phyloP scores from a whole-genome alignment of 2,113 vertebrate genomes.

The Chauna torquata region DNA sequence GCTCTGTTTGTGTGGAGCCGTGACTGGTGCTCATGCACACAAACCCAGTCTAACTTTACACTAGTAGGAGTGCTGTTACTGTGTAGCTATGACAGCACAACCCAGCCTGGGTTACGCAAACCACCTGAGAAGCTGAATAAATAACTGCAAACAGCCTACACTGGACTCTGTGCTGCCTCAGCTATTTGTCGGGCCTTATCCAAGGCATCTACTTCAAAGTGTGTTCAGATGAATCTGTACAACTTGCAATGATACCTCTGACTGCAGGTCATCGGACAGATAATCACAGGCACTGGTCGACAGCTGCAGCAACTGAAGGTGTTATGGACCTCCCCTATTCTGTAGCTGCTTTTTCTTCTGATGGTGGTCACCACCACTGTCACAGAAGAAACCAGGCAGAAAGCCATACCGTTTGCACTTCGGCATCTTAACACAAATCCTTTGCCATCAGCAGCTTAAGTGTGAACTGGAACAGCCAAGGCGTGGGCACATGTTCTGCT shows the following conservation, averaged over 20 bases:
- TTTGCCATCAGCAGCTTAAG: background rate
- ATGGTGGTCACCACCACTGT: background rate
- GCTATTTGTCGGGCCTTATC: rapidly evolving
- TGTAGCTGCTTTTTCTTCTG: background rate
- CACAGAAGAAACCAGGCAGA: background rate
- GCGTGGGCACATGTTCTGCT: background rate
- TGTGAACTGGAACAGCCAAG: background rate
- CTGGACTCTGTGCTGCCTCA: background rate
- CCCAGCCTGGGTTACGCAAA: background rate
- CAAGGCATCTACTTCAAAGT: background rate
- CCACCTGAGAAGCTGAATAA: background rate
- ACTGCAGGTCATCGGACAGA: background rate
- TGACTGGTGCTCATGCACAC: background rate
- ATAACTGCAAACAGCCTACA: background rate
- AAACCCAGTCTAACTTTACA: background rate
- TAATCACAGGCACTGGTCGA: background rate
- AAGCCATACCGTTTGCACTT: background rate
- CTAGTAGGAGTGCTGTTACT: background rate
- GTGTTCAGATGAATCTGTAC: background rate
- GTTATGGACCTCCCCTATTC: background rate
- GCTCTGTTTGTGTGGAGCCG: background rate
- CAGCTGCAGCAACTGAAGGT: background rate
- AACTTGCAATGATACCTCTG: background rate
- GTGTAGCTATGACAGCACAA: background rate
- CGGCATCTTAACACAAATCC: background rate